Percentiles rank a stretch among this genome's conserved stretches.
phyloP scores from a whole-genome alignment of 2,888 invertebrate species.

The Torymus tubicola region DNA sequence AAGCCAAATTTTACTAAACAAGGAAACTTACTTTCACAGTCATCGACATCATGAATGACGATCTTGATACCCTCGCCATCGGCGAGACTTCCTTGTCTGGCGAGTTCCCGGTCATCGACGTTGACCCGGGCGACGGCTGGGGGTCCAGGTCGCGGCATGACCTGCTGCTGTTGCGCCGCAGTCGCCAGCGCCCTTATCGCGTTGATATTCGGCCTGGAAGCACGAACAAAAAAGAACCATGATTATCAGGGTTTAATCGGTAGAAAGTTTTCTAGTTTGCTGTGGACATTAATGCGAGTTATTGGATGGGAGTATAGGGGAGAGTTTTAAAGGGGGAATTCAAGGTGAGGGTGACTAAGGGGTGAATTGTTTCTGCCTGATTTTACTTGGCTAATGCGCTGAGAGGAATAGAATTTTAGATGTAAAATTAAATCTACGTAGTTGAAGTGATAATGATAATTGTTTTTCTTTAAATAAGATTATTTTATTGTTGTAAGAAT shows the following conservation, averaged over 20 bases:
- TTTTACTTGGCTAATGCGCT: background rate
- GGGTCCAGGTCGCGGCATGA: slow-evolving; percentile 73
- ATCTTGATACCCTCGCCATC: slow-evolving; percentile 95
- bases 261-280: no score
- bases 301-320: no score
- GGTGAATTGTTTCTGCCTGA: background rate
- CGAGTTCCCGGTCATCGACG: slow-evolving; percentile 81
- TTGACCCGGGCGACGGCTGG: slow-evolving; percentile 79
- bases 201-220: slow-evolving; percentile 84
- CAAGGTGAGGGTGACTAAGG: background rate
- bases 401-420: background rate
- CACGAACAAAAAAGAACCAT: background rate
- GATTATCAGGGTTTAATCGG: background rate
- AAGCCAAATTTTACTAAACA: no score
- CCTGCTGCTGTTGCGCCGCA: slow-evolving; percentile 67
- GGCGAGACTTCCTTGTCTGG: slow-evolving; percentile 88
- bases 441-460: no score
- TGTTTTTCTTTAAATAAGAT: no score
- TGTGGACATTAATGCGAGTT: no score
- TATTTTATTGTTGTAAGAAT: no score
- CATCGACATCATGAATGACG: slow-evolving; percentile 93
- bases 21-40: slow-evolving; percentile 72
- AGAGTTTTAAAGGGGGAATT: no score
- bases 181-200: slow-evolving; percentile 76
- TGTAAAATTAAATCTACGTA: no score